Evolutionary conservation across 2,888 invertebrate species (phyloP), one percentile per base, ranked within the genome.

Genomic region (Papilio demoleus): DNA sequence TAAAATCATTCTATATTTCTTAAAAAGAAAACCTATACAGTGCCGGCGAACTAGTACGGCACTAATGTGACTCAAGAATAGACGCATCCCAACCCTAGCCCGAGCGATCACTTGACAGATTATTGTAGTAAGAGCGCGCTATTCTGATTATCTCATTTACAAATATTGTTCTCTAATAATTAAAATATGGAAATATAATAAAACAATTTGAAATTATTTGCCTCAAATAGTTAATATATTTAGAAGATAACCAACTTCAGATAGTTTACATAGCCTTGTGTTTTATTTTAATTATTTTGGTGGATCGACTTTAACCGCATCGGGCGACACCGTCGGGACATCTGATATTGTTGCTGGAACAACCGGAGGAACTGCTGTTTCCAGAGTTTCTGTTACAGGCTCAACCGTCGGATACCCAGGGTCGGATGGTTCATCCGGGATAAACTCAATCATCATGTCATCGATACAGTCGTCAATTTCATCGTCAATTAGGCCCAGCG

Each of bases 391-490:
- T n/a, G 34, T 38, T 2, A n/a, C 56, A 38, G 66, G 64, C 11
- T 62, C 19, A 19, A 17, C 60, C 24, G 40, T 45, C 12, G 67
- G 64, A 17, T 58, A 65, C n/a, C 60, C 63, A 8, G 68, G 68
- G 50, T 66, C 63, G 5, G 63, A 4, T 6, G 56, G 38, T 11
- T 67, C 53, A 12, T 75, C 74, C 36, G 74, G 70, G 6, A 75
- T 73, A 11, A 75, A 56, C 50, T 74, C 62, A 31, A 75, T 65
- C 5, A 73, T 58, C 73, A 75, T 71, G 17, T 75, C 70, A 27
- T 75, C 74, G 0, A 62, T 4, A 56, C 75, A 75, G 1, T 65
- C 70, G 14, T 65, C 67, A 1, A 72, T 69, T 36, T 69, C 70
- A 0, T 68, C 42, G 17, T 70, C 62, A 24, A 47, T 62, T 12